Conservation (phyloP, 2,888 invertebrate species). For the Allophyes oxyacanthae region DNA sequence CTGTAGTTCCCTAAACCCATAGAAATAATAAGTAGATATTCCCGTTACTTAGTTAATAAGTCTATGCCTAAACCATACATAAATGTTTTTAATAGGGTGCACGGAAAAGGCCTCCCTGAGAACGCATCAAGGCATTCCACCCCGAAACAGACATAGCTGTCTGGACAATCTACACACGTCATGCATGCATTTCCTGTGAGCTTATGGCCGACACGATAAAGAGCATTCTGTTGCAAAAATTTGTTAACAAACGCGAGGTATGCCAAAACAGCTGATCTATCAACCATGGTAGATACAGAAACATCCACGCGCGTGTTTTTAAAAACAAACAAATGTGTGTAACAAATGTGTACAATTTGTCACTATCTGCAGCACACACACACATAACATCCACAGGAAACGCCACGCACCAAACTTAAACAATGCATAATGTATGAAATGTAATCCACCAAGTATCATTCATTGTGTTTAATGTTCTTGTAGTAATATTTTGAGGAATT, state of each 20-base stretch:
- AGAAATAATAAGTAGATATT: too few species aligned
- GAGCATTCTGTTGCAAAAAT: background rate
- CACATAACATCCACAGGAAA: conserved; percentile 37
- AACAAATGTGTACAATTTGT: conserved; percentile 18
- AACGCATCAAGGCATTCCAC: too few species aligned
- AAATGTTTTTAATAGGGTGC: too few species aligned
- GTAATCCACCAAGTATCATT: background rate
- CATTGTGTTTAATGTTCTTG: background rate
- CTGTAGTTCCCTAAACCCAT: too few species aligned
- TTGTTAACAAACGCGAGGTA: conserved; percentile 8
- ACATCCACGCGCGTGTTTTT: conserved; percentile 34
- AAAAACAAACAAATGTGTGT: conserved; percentile 23
- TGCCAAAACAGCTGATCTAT: conserved; percentile 8
- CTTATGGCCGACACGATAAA: too few species aligned
- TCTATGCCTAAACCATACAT: too few species aligned
- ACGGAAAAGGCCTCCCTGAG: too few species aligned
- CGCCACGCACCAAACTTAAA: background rate
- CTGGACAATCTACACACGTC: too few species aligned
- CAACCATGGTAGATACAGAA: background rate
- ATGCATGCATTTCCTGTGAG: too few species aligned
- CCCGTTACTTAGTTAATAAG: too few species aligned
- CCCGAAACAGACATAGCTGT: too few species aligned
- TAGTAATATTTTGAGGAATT: background rate
- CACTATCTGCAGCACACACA: conserved; percentile 1
- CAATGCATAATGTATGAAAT: conserved; percentile 4